A percentile compares a stretch with the other conserved stretches of the same genome.
These are phyloP conservation scores for Drosophila lacertosa DNA, from an alignment of 1,140 invertebrate species.

Conservation along the genomic window DNA sequence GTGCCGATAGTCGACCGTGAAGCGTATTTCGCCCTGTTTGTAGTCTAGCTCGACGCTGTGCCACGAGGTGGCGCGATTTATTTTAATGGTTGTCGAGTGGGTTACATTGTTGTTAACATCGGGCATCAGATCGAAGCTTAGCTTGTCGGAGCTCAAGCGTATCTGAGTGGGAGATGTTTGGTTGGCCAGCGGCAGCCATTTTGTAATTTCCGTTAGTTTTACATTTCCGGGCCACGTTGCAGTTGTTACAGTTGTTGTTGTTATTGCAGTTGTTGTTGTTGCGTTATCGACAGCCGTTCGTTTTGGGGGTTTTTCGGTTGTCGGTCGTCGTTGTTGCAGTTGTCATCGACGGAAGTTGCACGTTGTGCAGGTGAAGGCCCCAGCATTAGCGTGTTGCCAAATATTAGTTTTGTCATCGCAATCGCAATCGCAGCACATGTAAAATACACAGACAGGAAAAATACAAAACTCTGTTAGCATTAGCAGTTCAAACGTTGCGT, in stretches of 20 bases:
- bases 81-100: slow-evolving; percentile 90
- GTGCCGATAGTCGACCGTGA: slow-evolving; percentile 90
- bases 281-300: slow-evolving; percentile 45
- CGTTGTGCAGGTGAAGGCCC: slow-evolving; percentile 40
- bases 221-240: slow-evolving; percentile 63
- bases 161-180: slow-evolving; percentile 85
- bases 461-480: slow-evolving; percentile 71
- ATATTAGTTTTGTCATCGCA: slow-evolving; percentile 73
- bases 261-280: background rate
- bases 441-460: slow-evolving; percentile 46
- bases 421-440: slow-evolving; percentile 43
- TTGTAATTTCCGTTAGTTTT: slow-evolving; percentile 80
- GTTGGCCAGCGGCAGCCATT: slow-evolving; percentile 55
- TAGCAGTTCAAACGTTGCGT: slow-evolving; percentile 36
- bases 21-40: slow-evolving; percentile 88
- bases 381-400: slow-evolving; percentile 66
- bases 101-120: slow-evolving; percentile 89
- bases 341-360: slow-evolving; percentile 65
- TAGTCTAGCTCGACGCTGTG: slow-evolving; percentile 92
- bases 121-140: slow-evolving; percentile 91
- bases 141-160: slow-evolving; percentile 91
- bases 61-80: slow-evolving; percentile 90
- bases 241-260: background rate
- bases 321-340: slow-evolving; percentile 37
- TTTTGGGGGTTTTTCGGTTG: slow-evolving; percentile 28